These are phyloP conservation scores for Phymorhynchus buccinoides DNA, from an alignment of 1,140 invertebrate species.

Conservation along the genomic window DNA sequence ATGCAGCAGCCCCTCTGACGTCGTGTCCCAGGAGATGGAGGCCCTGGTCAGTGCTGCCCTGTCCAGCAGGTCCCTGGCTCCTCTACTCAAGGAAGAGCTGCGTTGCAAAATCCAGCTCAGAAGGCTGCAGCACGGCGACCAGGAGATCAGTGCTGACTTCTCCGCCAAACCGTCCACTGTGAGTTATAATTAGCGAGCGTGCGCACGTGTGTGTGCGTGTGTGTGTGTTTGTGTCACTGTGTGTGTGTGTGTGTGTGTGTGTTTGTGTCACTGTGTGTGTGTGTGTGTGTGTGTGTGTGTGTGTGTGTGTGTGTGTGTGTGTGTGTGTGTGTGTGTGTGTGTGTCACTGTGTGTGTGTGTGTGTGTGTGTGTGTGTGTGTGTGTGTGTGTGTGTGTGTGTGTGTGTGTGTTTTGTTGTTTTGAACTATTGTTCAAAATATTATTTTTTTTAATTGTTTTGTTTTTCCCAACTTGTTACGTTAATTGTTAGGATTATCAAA, in stretches of 20 bases:
- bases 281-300: too few species aligned
- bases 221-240: too few species aligned
- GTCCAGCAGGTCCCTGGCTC: constrained; percentile 27
- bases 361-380: neutral
- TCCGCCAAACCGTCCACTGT: constrained; percentile 4
- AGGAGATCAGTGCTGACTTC: constrained; percentile 31
- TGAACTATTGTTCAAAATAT: too few species aligned
- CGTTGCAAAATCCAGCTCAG: constrained; percentile 36
- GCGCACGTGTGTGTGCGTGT: too few species aligned
- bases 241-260: too few species aligned
- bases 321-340: neutral
- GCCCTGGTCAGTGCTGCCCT: neutral
- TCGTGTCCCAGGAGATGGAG: constrained; percentile 20
- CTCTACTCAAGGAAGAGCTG: constrained; percentile 36
- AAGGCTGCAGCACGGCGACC: constrained; percentile 32
- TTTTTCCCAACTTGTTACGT: too few species aligned
- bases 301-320: neutral
- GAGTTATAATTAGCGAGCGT: neutral
- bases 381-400: neutral
- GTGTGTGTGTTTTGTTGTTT: neutral
- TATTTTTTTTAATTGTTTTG: too few species aligned
- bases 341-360: neutral
- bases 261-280: too few species aligned
- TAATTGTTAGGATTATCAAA: too few species aligned
- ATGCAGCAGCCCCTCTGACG: neutral